Conservation (phyloP, 2,888 invertebrate species). For the Eudasyphora cyanicolor region DNA sequence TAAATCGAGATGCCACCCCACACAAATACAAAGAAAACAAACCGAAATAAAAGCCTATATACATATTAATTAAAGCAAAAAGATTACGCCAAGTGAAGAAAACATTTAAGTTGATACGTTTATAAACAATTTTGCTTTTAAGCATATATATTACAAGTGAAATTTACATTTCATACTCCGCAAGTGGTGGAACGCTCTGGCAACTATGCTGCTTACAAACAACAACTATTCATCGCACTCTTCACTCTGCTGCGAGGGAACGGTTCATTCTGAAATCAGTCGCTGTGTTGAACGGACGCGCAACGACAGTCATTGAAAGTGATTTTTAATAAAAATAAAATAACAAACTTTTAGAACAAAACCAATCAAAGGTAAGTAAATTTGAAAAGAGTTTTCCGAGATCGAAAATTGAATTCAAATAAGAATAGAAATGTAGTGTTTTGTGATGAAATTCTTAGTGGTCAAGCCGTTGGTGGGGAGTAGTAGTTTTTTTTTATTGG, state of each 20-base stretch:
- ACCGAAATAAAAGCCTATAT: too few species aligned
- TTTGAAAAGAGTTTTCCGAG: constrained; percentile 19
- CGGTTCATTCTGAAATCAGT: constrained; percentile 64
- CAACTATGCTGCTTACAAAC: background rate
- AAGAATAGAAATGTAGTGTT: background rate
- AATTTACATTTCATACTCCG: background rate
- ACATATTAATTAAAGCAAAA: too few species aligned
- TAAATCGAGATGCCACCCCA: too few species aligned
- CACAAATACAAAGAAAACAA: too few species aligned
- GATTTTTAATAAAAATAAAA: constrained; percentile 8
- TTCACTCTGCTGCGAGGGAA: constrained; percentile 5
- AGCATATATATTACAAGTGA: too few species aligned
- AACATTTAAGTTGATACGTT: too few species aligned
- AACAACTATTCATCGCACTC: constrained; percentile 38
- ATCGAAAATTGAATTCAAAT: constrained; percentile 13
- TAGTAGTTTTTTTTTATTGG: constrained; percentile 18
- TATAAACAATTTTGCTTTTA: too few species aligned
- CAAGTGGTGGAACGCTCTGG: constrained; percentile 28
- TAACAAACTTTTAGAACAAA: constrained; percentile 35
- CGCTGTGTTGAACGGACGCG: constrained; percentile 54
- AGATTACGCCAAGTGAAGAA: too few species aligned
- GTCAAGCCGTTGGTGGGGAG: constrained; percentile 34
- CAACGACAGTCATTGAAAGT: background rate
- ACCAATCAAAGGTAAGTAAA: constrained; percentile 55
- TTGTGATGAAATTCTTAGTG: background rate